Percentiles rank a stretch among this genome's conserved stretches.
These are phyloP conservation scores for Arctia plantaginis DNA, from an alignment of 2,888 invertebrate genomes.

Conservation along the genomic window DNA sequence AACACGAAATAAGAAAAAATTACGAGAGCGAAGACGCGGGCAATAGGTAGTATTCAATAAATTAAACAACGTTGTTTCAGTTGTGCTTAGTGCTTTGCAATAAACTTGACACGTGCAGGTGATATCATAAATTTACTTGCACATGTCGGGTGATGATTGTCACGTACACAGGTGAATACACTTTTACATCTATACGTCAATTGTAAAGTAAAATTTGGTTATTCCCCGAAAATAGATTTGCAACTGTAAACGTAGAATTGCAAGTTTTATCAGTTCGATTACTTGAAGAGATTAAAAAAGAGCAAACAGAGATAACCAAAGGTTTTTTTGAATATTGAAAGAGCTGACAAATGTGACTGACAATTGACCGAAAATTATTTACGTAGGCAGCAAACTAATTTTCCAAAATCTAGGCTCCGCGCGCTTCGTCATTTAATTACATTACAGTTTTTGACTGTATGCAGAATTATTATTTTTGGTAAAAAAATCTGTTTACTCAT, in stretches of 20 bases:
- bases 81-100: too few species aligned
- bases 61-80: not conserved
- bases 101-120: not conserved
- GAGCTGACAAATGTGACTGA: not conserved
- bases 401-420: too few species aligned
- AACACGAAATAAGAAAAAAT: too few species aligned
- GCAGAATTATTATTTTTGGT: too few species aligned
- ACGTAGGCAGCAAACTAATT: not conserved
- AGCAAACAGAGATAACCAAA: not conserved
- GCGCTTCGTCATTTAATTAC: too few species aligned
- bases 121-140: not conserved
- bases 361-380: not conserved
- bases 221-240: not conserved
- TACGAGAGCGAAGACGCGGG: not conserved
- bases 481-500: too few species aligned
- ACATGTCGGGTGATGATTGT: not conserved
- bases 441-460: too few species aligned
- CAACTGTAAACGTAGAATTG: not conserved
- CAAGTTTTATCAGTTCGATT: not conserved
- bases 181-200: not conserved
- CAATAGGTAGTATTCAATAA: not conserved
- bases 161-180: not conserved
- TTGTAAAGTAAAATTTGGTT: not conserved
- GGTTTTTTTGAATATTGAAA: not conserved
- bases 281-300: not conserved